Conservation (phyloP, 2,888 invertebrate genomes). For the Scaptomyza caliginosa region DNA sequence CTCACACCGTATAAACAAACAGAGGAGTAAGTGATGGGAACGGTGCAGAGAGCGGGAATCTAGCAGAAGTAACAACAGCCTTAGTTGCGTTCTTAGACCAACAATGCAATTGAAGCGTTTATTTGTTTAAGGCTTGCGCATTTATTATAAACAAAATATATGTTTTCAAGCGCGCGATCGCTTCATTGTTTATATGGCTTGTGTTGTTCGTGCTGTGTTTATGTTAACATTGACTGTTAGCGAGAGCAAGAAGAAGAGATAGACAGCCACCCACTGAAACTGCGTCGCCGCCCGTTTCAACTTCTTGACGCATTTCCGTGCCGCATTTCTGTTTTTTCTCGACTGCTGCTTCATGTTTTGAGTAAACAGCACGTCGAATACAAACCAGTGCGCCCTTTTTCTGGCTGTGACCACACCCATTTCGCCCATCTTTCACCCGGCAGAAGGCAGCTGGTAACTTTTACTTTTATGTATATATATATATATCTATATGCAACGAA, state of each 20-base stretch:
- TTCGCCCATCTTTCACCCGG: slow-evolving; percentile 1
- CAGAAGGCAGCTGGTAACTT: slow-evolving; percentile 44
- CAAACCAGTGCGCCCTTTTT: slow-evolving; percentile 7
- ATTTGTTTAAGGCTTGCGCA: slow-evolving; percentile 71
- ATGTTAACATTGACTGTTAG: slow-evolving; percentile 72
- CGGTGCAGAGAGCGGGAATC: neutral
- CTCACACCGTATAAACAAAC: slow-evolving; percentile 45
- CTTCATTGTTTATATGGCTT: slow-evolving; percentile 33
- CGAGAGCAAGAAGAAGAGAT: slow-evolving; percentile 8
- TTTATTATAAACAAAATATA: slow-evolving; percentile 72
- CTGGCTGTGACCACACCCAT: slow-evolving; percentile 23
- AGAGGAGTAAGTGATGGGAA: neutral
- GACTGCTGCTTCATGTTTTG: slow-evolving; percentile 27
- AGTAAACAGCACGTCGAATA: slow-evolving; percentile 61
- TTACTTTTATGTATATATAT: slow-evolving; percentile 57
- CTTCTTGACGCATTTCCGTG: slow-evolving; percentile 67
- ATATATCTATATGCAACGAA: slow-evolving; percentile 40
- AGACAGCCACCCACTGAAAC: slow-evolving; percentile 43
- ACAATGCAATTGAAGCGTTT: slow-evolving; percentile 64
- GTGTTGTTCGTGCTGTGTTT: slow-evolving; percentile 46
- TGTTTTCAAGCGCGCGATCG: slow-evolving; percentile 38
- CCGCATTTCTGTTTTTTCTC: slow-evolving; percentile 29
- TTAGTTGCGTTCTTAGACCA: slow-evolving; percentile 32
- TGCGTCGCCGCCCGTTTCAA: slow-evolving; percentile 13
- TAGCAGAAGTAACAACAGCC: slow-evolving; percentile 1